A percentile compares a stretch with the other conserved stretches of the same genome.
Evolutionary conservation across 2,888 invertebrate genomes (phyloP).

Genomic region (Synanthedon tipuliformis): DNA sequence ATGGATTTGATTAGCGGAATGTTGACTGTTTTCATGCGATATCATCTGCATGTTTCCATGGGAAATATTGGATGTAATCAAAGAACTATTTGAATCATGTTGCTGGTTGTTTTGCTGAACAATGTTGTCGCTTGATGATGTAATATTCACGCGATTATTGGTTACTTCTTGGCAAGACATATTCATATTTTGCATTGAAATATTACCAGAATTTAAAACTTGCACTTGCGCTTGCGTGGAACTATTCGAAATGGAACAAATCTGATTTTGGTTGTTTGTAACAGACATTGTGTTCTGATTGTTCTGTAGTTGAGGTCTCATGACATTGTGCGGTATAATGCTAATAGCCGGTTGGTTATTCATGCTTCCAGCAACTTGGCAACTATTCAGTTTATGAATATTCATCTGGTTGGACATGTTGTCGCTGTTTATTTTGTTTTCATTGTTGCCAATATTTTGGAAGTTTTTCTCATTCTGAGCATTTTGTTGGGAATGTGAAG

Average conservation of each 20-base stretch:
- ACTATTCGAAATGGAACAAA: conserved; percentile 47
- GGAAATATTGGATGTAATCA: conserved; percentile 40
- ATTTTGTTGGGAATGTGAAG: conserved; percentile 58
- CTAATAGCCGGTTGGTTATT: conserved; percentile 44
- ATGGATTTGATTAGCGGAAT: conserved; percentile 54
- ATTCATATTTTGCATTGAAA: conserved; percentile 49
- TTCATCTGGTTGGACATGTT: conserved; percentile 44
- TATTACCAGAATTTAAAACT: conserved; percentile 52
- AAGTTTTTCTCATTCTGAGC: conserved; percentile 55
- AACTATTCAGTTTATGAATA: conserved; percentile 55
- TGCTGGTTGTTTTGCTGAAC: conserved; percentile 42
- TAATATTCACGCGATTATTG: conserved; percentile 44
- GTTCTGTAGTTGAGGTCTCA: conserved; percentile 46
- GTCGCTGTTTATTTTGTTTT: conserved; percentile 47
- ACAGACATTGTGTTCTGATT: conserved; percentile 46
- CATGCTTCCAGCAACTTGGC: conserved; percentile 50
- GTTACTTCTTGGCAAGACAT: conserved; percentile 53
- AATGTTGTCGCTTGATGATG: conserved; percentile 36
- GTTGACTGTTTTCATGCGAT: conserved; percentile 45
- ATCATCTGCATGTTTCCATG: conserved; percentile 57
- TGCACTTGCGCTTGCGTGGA: conserved; percentile 49
- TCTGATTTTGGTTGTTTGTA: conserved; percentile 51
- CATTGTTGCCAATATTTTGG: conserved; percentile 51
- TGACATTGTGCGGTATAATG: conserved; percentile 54
- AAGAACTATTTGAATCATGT: conserved; percentile 36